Conservation (phyloP, 2,888 invertebrate genomes). For the Petrolisthes cinctipes region DNA sequence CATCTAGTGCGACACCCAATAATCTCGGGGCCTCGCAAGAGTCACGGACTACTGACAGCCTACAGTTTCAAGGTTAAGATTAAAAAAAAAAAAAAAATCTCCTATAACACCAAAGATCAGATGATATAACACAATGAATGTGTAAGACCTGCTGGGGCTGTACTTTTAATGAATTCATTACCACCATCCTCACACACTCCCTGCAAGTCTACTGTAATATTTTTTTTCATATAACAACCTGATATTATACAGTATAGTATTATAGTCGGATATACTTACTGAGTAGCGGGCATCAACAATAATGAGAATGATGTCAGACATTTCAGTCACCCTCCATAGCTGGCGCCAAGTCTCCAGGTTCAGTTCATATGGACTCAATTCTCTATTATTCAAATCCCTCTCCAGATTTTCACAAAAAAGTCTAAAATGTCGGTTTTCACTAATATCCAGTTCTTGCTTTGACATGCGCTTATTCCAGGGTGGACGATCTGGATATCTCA, state of each 20-base stretch:
- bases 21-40: no score
- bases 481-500: conserved; percentile 87
- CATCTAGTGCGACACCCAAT: no score
- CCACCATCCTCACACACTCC: neutral
- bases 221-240: neutral
- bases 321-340: conserved; percentile 93
- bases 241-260: neutral
- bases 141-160: neutral
- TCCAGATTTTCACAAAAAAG: conserved; percentile 57
- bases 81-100: no score
- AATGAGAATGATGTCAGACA: conserved; percentile 89
- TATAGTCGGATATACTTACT: conserved; percentile 38
- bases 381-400: conserved; percentile 27
- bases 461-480: conserved; percentile 85
- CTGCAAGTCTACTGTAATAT: neutral
- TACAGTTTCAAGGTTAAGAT: no score
- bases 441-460: conserved; percentile 80
- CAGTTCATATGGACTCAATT: conserved; percentile 88
- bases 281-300: conserved; percentile 87
- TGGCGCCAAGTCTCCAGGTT: conserved; percentile 97
- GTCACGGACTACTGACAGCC: no score
- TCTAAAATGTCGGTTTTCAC: conserved; percentile 84
- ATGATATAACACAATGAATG: no score
- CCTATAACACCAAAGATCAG: no score
- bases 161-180: neutral